Conservation (phyloP, 2,113 vertebrate species). For the Onychorhynchus coronatus region DNA sequence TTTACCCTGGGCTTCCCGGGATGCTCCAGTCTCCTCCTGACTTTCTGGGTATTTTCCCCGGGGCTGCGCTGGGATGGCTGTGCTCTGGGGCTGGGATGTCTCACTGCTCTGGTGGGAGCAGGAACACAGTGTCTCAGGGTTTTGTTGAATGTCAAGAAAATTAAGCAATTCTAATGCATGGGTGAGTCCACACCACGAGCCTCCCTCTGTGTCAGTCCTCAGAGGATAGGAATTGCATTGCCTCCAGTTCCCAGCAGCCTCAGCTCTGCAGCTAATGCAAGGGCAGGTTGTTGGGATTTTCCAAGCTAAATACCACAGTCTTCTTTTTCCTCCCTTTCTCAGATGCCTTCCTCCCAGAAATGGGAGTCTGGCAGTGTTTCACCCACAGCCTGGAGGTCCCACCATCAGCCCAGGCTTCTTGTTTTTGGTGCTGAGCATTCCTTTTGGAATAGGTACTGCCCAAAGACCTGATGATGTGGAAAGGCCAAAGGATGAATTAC, state of each 20-base stretch:
- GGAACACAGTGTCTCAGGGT: neutral
- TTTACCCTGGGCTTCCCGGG: neutral
- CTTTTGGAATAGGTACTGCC: neutral
- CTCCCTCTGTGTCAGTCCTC: neutral
- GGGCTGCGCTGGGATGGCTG: neutral
- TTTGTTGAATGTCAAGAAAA: neutral
- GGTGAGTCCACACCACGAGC: neutral
- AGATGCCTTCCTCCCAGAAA: neutral
- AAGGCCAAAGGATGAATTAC: neutral
- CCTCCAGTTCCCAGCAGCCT: neutral
- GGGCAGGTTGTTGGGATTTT: constrained; percentile 21
- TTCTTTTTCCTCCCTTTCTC: neutral
- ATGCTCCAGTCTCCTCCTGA: neutral
- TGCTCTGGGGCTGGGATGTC: neutral
- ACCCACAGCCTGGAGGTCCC: neutral
- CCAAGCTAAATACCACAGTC: neutral
- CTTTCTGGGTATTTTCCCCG: neutral
- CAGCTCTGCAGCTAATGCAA: neutral
- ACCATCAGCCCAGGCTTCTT: neutral
- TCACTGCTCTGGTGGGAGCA: neutral
- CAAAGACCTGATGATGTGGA: neutral
- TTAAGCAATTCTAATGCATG: neutral
- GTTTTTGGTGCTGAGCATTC: neutral
- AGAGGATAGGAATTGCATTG: neutral
- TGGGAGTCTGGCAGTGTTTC: neutral